phyloP scores from a whole-genome alignment of 2,797 vertebrate genomes.

The Siniperca undulata region DNA sequence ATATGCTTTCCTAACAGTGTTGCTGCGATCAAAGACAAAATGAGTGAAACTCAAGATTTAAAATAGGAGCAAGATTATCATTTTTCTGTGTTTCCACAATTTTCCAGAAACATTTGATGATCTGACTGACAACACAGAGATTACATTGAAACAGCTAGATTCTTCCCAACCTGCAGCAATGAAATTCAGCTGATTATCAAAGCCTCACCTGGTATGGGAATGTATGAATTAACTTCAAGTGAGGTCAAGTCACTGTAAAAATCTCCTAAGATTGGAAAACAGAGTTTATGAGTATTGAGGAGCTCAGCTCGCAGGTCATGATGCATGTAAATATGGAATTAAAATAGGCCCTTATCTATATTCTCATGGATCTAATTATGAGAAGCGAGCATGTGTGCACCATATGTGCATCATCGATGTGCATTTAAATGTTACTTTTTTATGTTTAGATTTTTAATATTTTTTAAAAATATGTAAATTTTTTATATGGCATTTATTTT shows the following conservation, averaged over 20 bases:
- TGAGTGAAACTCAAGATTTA: conserved; percentile 3
- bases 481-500: neutral
- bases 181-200: neutral
- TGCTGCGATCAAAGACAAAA: conserved; percentile 16
- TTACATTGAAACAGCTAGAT: neutral
- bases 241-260: conserved; percentile 9
- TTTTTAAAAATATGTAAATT: neutral
- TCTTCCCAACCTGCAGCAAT: neutral
- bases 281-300: neutral
- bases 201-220: neutral
- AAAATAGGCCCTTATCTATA: neutral
- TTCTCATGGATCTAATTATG: conserved; percentile 5
- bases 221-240: neutral
- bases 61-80: neutral
- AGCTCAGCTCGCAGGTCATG: neutral
- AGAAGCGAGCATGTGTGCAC: neutral
- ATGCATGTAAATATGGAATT: neutral
- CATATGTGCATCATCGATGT: neutral
- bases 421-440: neutral
- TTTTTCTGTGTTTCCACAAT: neutral
- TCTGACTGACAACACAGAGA: conserved; percentile 12
- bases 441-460: neutral
- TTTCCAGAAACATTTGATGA: neutral
- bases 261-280: neutral
- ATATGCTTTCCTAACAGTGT: neutral